Conservation (phyloP, 2,113 vertebrate genomes). For the Oophaga pumilio region DNA sequence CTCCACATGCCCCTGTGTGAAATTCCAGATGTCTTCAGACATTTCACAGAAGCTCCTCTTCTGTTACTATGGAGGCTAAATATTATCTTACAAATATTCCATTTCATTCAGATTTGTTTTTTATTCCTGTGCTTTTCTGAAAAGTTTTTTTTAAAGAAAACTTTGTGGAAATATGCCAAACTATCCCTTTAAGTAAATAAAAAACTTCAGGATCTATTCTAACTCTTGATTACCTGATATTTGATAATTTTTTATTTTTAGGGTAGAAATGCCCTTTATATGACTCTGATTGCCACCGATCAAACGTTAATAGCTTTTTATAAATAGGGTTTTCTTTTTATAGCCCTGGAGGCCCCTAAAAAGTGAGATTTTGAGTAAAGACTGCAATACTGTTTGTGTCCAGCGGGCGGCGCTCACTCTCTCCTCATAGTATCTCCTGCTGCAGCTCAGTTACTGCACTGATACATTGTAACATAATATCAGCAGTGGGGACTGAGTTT, state of each 20-base stretch:
- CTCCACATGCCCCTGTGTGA: neutral
- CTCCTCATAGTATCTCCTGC: neutral
- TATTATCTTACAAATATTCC: conserved; percentile 15
- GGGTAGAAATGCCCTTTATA: no score
- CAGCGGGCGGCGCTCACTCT: neutral
- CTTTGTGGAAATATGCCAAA: no score
- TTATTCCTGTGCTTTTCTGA: neutral
- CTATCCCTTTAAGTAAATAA: no score
- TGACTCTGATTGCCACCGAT: no score
- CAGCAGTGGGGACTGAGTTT: neutral
- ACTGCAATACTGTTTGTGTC: neutral
- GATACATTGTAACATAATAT: neutral
- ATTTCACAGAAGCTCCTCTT: neutral
- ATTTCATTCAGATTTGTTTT: neutral
- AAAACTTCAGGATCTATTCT: no score
- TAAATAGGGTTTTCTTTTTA: no score
- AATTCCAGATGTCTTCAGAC: neutral
- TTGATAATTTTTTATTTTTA: no score
- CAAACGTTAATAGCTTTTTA: no score
- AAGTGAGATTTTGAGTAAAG: neutral
- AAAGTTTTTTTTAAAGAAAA: no score
- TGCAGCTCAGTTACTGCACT: neutral
- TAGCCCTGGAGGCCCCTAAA: no score
- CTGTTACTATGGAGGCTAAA: conserved; percentile 36
- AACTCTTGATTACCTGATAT: no score